Base-by-base conservation (phyloP, 37 sponge, comb jelly and placozoan genomes). In the Dysidea cf. avara region DNA sequence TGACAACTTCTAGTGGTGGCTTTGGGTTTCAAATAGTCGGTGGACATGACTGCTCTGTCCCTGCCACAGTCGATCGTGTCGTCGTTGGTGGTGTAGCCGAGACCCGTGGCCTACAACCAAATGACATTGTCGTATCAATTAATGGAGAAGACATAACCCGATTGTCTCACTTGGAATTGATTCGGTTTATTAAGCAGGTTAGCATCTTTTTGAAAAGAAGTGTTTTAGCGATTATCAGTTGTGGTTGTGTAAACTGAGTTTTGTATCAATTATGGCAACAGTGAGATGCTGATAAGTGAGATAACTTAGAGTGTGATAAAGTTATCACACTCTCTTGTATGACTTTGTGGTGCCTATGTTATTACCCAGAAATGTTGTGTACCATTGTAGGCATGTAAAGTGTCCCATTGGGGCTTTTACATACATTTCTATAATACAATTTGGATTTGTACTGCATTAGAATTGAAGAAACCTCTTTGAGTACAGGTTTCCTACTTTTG, bases 11-110 rank as follows among this genome's bases (percentile, higher is more conserved):
- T 4, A 72, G 25, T 26, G 80, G 90, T 7, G 74, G 90, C 52
- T 83, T 83, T 79, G 90, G 90, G 3, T 83, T 78, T 52, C 90
- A 83, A 59, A 57, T 89, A 13, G 64, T 77, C n/a, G 90, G 90
- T 21, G 90, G 90, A 26, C 22, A 17, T 21, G 84, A 80, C 58
- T 63, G 74, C 3, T 14, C 39, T 3, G 35, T 71, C 2, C 75
- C 61, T 37, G 66, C 90, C 14, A 56, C 77, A 32, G 74, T 89
- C 30, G 90, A 89, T 14, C 20, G 68, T 6, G 40, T 89, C 0
- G 46, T 83, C 26, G 39, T 50, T 80, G 88, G 88, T 2, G 68
- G 80, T n/a, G 56, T 71, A 29, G 84, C 90, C 18, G 90, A 89
- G 32, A 29, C 43, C 18, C 43, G 66, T 33, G 79, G 79, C 17